Evolutionary conservation across 2,888 invertebrate genomes (phyloP).

Genomic region (Tinea trinotella): DNA sequence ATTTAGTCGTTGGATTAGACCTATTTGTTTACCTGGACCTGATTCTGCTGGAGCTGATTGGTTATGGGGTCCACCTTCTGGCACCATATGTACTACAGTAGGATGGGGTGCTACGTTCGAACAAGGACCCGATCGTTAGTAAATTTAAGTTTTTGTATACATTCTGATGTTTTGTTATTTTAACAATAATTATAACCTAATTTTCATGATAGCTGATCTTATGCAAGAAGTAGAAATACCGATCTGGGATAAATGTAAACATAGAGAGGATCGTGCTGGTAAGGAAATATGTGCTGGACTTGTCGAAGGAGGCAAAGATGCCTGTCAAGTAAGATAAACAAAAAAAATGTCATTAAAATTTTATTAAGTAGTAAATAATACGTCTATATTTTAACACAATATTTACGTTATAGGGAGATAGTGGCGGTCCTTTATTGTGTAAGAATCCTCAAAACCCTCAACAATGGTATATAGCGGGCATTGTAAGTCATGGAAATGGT

Average conservation of each 20-base stretch:
- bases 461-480: constrained; percentile 86
- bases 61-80: constrained; percentile 76
- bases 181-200: constrained; percentile 16
- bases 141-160: background rate
- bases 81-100: constrained; percentile 79
- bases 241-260: constrained; percentile 76
- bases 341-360: background rate
- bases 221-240: constrained; percentile 86
- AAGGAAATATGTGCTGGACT: constrained; percentile 85
- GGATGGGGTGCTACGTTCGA: constrained; percentile 89
- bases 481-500: constrained; percentile 90
- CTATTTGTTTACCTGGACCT: constrained; percentile 80
- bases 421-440: constrained; percentile 89
- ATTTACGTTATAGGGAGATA: constrained; percentile 74
- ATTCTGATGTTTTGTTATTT: background rate
- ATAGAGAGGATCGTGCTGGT: constrained; percentile 75
- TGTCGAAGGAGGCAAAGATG: constrained; percentile 82
- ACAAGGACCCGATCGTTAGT: constrained; percentile 85
- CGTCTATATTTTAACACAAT: background rate
- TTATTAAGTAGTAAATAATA: too few relatives aligned
- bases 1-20: constrained; percentile 86
- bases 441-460: constrained; percentile 75
- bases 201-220: constrained; percentile 77
- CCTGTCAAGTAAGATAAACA: constrained; percentile 75
- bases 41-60: constrained; percentile 72